These are phyloP conservation scores for Cuniculus paca DNA, from an alignment of 2,797 vertebrate species.

Conservation along the genomic window DNA sequence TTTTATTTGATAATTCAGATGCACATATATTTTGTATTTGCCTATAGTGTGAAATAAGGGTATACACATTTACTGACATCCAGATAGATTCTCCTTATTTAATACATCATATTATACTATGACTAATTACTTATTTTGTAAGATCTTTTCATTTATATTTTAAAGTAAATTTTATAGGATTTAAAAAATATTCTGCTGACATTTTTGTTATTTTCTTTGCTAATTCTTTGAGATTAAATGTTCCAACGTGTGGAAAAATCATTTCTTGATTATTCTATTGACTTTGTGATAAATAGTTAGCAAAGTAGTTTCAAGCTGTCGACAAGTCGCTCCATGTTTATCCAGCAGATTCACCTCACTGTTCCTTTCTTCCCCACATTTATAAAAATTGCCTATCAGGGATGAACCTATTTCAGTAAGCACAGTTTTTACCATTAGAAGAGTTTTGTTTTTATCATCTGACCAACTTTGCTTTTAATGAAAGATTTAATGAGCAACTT, in stretches of 20 bases:
- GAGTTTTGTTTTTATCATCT: background rate
- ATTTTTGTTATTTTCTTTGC: background rate
- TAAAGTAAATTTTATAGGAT: background rate
- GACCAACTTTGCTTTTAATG: background rate
- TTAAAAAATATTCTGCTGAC: background rate
- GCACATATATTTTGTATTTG: background rate
- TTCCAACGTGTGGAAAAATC: background rate
- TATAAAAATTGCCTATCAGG: background rate
- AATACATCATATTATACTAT: background rate
- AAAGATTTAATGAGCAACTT: background rate
- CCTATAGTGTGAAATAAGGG: background rate
- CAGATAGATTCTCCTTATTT: background rate
- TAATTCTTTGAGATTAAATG: background rate
- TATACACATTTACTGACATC: background rate
- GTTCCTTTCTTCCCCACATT: fast-evolving
- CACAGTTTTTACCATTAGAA: background rate
- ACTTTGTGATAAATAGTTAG: background rate
- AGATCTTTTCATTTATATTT: background rate
- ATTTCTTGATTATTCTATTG: background rate
- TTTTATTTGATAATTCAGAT: background rate
- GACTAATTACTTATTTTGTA: background rate
- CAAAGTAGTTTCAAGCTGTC: background rate
- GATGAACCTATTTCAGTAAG: background rate
- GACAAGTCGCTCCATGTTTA: background rate
- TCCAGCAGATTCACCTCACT: background rate